phyloP scores from a whole-genome alignment of 2,113 vertebrate species.

The Numenius arquata region DNA sequence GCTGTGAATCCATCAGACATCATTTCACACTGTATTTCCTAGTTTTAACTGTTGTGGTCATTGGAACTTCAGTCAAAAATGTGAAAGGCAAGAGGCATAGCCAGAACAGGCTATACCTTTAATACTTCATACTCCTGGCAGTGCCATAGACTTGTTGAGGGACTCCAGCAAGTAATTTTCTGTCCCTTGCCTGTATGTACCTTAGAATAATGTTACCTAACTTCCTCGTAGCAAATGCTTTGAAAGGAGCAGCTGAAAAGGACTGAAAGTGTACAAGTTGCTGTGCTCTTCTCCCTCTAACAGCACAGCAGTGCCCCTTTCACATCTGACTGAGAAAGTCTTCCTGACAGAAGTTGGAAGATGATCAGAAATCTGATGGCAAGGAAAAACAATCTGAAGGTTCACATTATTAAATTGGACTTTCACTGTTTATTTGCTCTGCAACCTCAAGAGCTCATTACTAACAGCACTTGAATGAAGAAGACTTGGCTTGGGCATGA shows the following conservation, averaged over 20 bases:
- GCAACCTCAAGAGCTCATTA: background rate
- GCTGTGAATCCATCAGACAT: background rate
- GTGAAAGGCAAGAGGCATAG: background rate
- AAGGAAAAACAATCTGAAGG: background rate
- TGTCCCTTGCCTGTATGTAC: background rate
- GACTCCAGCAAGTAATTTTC: background rate
- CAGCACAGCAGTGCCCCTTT: background rate
- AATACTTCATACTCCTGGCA: background rate
- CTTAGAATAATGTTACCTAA: background rate
- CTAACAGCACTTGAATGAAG: background rate
- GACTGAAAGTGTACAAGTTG: background rate
- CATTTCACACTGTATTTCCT: background rate
- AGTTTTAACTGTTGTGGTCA: background rate
- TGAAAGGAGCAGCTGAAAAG: background rate
- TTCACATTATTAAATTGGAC: background rate
- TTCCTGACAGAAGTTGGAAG: background rate
- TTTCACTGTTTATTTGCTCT: background rate
- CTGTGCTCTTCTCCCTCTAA: background rate
- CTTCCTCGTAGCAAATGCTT: background rate
- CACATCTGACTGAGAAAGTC: background rate
- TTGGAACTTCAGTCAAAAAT: background rate
- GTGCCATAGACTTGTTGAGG: background rate
- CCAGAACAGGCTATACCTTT: background rate
- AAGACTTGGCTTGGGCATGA: background rate
- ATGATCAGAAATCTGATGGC: background rate